Percentiles rank a stretch among this genome's conserved stretches.
These are phyloP conservation scores for Clarias fuscus DNA, from an alignment of 2,797 vertebrate genomes.

Conservation along the genomic window DNA sequence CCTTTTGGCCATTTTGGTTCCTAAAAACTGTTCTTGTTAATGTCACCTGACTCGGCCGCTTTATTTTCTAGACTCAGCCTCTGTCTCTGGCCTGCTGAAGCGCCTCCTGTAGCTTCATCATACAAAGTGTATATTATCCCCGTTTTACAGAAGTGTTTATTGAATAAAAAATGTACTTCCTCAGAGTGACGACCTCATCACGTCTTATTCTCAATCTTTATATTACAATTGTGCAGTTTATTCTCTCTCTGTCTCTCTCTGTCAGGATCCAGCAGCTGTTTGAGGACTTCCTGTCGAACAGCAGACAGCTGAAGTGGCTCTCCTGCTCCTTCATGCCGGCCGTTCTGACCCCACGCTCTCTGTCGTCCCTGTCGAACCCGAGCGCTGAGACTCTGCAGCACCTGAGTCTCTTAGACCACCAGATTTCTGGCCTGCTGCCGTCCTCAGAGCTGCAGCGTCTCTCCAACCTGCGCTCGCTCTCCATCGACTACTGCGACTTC, in stretches of 20 bases:
- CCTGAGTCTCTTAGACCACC: slow-evolving; percentile 94
- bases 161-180: not conserved
- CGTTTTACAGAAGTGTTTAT: not conserved
- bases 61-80: not conserved
- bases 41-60: not conserved
- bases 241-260: not conserved
- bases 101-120: not conserved
- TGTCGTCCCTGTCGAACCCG: slow-evolving; percentile 89
- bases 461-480: slow-evolving; percentile 86
- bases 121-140: not conserved
- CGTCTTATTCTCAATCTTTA: not conserved
- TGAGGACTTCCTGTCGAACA: slow-evolving; percentile 93
- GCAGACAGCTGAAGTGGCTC: slow-evolving; percentile 92
- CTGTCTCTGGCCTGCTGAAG: not conserved
- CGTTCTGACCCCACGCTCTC: slow-evolving; percentile 88
- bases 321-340: slow-evolving; percentile 96
- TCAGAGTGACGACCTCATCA: not conserved
- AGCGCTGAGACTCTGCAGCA: slow-evolving; percentile 92
- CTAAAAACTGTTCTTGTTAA: not conserved
- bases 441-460: slow-evolving; percentile 89
- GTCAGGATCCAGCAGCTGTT: slow-evolving; percentile 93
- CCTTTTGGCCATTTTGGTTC: too few species aligned
- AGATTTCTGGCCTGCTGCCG: slow-evolving; percentile 85
- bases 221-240: too few species aligned
- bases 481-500: slow-evolving; percentile 95